Conservation (phyloP, 1,140 invertebrate species). For the Drosophila pruinosa region DNA sequence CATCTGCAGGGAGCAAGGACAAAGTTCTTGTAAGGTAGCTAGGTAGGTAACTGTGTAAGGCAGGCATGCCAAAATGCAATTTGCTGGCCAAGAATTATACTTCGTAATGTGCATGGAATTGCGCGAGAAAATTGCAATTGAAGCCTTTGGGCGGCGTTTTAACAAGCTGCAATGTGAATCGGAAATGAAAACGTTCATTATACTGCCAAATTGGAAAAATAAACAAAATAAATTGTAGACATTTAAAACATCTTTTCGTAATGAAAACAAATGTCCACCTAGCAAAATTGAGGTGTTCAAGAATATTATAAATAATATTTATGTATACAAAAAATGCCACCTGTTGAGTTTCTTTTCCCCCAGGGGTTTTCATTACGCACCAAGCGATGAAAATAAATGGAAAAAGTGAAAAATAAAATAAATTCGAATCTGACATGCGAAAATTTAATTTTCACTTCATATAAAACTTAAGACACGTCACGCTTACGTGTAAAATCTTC, state of each 20-base stretch:
- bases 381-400: not conserved
- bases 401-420: slow-evolving; percentile 29
- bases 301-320: not conserved
- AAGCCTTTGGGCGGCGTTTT: slow-evolving; percentile 5
- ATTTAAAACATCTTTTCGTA: not conserved
- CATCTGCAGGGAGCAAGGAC: not conserved
- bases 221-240: not conserved
- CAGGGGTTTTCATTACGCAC: not conserved
- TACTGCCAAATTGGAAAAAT: not conserved
- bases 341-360: slow-evolving; percentile 12
- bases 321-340: slow-evolving; percentile 6
- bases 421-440: slow-evolving; percentile 70
- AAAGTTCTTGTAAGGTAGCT: slow-evolving; percentile 16
- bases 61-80: slow-evolving; percentile 65
- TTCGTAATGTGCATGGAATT: slow-evolving; percentile 43
- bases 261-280: not conserved
- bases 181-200: not conserved
- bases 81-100: slow-evolving; percentile 52
- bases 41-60: too few relatives aligned
- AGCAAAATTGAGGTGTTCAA: not conserved
- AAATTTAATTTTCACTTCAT: slow-evolving; percentile 72
- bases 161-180: not conserved
- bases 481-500: slow-evolving; percentile 55
- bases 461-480: slow-evolving; percentile 63
- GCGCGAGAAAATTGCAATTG: slow-evolving; percentile 29